Conservation (phyloP, 2,888 invertebrate genomes). For the Epirrhoe alternata region DNA sequence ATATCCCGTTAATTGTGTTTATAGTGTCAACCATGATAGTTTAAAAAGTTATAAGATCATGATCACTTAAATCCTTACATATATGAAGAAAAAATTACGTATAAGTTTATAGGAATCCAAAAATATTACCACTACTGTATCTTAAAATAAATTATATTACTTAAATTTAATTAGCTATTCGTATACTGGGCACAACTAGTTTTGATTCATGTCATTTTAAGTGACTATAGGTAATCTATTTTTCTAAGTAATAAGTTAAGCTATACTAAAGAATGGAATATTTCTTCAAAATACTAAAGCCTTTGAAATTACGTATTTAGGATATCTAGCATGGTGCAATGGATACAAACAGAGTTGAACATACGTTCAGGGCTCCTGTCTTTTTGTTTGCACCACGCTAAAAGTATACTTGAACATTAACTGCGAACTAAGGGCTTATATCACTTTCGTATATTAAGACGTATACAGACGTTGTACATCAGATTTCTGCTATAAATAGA, state of each 20-base stretch:
- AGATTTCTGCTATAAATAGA: conserved; percentile 75
- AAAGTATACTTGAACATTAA: conserved; percentile 58
- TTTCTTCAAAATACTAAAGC: conserved; percentile 78
- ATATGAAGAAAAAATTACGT: conserved; percentile 77
- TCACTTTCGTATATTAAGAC: conserved; percentile 71
- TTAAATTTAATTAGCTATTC: conserved; percentile 80
- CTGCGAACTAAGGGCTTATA: conserved; percentile 51
- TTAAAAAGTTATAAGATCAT: too few species aligned
- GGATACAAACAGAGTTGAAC: conserved; percentile 31
- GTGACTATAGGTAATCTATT: conserved; percentile 83
- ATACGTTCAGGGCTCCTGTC: conserved; percentile 33
- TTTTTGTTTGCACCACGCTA: conserved; percentile 55
- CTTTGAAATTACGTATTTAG: conserved; percentile 82
- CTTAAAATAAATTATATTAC: conserved; percentile 84
- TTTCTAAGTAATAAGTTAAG: conserved; percentile 82
- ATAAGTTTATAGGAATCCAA: conserved; percentile 85
- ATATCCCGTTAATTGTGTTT: too few species aligned
- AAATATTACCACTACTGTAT: conserved; percentile 84
- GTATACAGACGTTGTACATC: conserved; percentile 85
- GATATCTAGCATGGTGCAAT: conserved; percentile 63
- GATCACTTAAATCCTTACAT: conserved; percentile 50
- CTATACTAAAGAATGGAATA: conserved; percentile 84
- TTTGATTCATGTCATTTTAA: conserved; percentile 83
- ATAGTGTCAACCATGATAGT: too few species aligned
- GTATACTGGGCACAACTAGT: conserved; percentile 86